Base-by-base conservation (phyloP, 2,113 vertebrate species). In the Cathartes aura region DNA sequence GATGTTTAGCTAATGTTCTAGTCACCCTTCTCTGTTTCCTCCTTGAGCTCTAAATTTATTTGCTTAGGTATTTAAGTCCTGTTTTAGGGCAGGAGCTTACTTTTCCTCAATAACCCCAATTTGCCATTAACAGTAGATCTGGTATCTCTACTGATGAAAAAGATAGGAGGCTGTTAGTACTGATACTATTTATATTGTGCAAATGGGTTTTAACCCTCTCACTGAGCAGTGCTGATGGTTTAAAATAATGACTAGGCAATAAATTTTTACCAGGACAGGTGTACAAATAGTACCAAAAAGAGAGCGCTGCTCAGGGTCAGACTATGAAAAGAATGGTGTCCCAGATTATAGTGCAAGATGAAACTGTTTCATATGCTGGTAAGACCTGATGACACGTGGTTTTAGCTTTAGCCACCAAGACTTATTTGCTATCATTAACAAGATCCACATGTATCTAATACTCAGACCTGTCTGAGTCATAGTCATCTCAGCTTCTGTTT, bases 221-320 rank as follows among this genome's bases (percentile, higher is more conserved):
- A 55, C 71, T 48, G 79, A 64, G 82, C 64, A 38, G 32, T 63
- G 60, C 75, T 89, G 91, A 71, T 95, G 71, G 45, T 89, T 97
- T 94, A 94, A 96, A 97, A 89, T 97, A 95, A 96, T 97, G 95
- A 97, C 85, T 59, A 64, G 87, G 95, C 90, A 96, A 94, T 97
- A 97, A 89, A 96, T 96, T 95, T 89, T 91, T 97, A 75, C 15
- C 7, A 26, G 73, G 84, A 97, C 95, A 96, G 95, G 91, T 96
- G 93, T 87, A 96, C 91, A 93, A 91, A 87, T 82, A 92, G 86
- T 71, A 79, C 72, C 73, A 82, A 92, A 94, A 90, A 74, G 86
- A 90, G 82, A 72, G 60, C 4, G 1, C 59, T 82, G 72, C 86
- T 97, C 89, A 93, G 86, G 52, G 80, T 93, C 86, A 92, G 90